These are phyloP conservation scores for Timandra comae DNA, from an alignment of 2,888 invertebrate species.

Conservation along the genomic window DNA sequence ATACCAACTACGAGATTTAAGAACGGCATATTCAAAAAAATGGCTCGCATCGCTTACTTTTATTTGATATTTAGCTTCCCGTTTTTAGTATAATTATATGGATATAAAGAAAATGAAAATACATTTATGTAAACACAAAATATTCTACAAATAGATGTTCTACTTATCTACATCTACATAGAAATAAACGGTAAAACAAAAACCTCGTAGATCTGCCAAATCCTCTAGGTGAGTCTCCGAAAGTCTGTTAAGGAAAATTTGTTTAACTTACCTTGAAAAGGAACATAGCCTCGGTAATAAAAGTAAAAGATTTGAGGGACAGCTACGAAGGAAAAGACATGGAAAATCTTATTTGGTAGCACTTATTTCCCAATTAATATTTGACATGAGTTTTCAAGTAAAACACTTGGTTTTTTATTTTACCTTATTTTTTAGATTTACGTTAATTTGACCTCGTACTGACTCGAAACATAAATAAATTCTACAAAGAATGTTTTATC, in stretches of 20 bases:
- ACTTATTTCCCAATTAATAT: slow-evolving; percentile 58
- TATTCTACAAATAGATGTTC: slow-evolving; percentile 7
- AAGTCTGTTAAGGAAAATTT: slow-evolving; percentile 69
- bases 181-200: slow-evolving; percentile 56
- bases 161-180: slow-evolving; percentile 24
- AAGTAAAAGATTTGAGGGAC: slow-evolving; percentile 59
- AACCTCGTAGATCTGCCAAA: slow-evolving; percentile 60
- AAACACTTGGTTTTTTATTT: too few species aligned
- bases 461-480: too few species aligned
- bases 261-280: slow-evolving; percentile 66
- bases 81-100: slow-evolving; percentile 2
- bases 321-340: slow-evolving; percentile 45
- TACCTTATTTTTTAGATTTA: too few species aligned
- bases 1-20: slow-evolving; percentile 29
- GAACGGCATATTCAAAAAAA: slow-evolving; percentile 13
- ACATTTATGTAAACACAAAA: slow-evolving; percentile 7
- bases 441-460: too few species aligned
- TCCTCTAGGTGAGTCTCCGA: slow-evolving; percentile 59
- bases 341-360: slow-evolving; percentile 45
- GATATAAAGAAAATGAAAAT: slow-evolving; percentile 1
- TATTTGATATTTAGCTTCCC: slow-evolving; percentile 2
- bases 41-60: slow-evolving; percentile 5
- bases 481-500: too few species aligned
- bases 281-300: slow-evolving; percentile 48
- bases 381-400: slow-evolving; percentile 29